Evolutionary conservation across 2,888 invertebrate species (phyloP), one percentile per base, ranked within the genome.

Genomic region (Corythucha ciliata): DNA sequence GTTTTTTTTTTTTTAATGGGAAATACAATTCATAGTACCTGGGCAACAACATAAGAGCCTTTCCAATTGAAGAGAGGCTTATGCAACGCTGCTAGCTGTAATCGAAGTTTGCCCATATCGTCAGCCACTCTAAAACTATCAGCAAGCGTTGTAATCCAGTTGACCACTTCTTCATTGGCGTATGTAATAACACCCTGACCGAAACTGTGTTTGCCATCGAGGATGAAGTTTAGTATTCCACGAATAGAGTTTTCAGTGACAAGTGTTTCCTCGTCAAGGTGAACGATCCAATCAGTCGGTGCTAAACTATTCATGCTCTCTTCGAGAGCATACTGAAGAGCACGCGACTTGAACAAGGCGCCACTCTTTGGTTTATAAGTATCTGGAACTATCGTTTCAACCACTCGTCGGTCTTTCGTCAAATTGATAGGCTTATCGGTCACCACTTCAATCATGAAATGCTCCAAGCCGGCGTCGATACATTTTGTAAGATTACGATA

Each of bases 1-100:
- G 7, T 7, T 36, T 16, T 7, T 39, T 29, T n/a, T 29, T 8
- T 8, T 10, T 8, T 10, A 29, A 29, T 29, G 29, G n/a, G n/a
- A 10, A 29, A 10, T 4, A 5, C n/a, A n/a, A 37, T 12, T 4
- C 3, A 54, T 61, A 68, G 70, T 68, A 90, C 90, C 81, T 92
- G 91, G 57, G 93, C 92, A 8, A 96, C 93, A 58, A 96, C 94
- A 71, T 87, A 96, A 36, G 94, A 94, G 55, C 96, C 96, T 72
- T 96, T 96, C 93, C 94, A 94, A 68, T 93, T 92, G 69, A 96
- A 93, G 50, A 93, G 73, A 16, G 96, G 94, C 67, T 87, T 89
- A 68, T 94, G 92, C 68, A 96, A 93, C 69, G 88, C 73, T 63
- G 83, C 83, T 66, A 96, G 92, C 68, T 94, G 94, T 58, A 91